Conservation (phyloP, 2,888 invertebrate genomes). For the Linnaemya vulpina region DNA sequence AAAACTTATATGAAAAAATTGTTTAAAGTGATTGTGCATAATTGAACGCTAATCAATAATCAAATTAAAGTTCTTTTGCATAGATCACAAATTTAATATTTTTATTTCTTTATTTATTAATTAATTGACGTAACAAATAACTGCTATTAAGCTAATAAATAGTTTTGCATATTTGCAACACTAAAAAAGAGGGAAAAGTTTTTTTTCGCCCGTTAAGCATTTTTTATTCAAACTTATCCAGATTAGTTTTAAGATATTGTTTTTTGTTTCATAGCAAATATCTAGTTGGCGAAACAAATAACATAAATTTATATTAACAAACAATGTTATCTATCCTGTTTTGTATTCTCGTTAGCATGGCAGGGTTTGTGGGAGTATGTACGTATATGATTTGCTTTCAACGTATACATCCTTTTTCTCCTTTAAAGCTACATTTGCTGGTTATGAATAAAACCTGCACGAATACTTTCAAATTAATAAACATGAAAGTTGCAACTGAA, state of each 20-base stretch:
- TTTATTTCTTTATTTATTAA: too few relatives aligned
- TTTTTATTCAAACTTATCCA: neutral
- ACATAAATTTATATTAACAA: slow-evolving; percentile 53
- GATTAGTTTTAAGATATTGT: neutral
- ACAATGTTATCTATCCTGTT: slow-evolving; percentile 54
- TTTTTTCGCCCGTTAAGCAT: neutral
- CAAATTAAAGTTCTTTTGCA: too few relatives aligned
- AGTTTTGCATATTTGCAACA: too few relatives aligned
- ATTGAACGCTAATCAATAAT: too few relatives aligned
- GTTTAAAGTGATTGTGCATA: too few relatives aligned
- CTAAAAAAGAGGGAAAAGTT: too few relatives aligned
- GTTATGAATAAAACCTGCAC: slow-evolving; percentile 26
- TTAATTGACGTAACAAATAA: too few relatives aligned
- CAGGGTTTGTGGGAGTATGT: neutral
- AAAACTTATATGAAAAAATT: too few relatives aligned
- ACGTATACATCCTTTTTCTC: neutral
- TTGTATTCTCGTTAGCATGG: slow-evolving; percentile 7
- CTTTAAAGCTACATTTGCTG: slow-evolving; percentile 4
- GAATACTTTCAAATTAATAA: neutral
- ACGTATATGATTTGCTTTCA: neutral
- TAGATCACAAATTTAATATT: too few relatives aligned
- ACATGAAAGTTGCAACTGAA: neutral
- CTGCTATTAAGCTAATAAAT: too few relatives aligned
- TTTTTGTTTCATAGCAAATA: neutral
- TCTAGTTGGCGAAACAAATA: slow-evolving; percentile 52